Evolutionary conservation across 1,140 invertebrate genomes (phyloP), one percentile per base, ranked within the genome.

Genomic region (Drosophila bocqueti): DNA sequence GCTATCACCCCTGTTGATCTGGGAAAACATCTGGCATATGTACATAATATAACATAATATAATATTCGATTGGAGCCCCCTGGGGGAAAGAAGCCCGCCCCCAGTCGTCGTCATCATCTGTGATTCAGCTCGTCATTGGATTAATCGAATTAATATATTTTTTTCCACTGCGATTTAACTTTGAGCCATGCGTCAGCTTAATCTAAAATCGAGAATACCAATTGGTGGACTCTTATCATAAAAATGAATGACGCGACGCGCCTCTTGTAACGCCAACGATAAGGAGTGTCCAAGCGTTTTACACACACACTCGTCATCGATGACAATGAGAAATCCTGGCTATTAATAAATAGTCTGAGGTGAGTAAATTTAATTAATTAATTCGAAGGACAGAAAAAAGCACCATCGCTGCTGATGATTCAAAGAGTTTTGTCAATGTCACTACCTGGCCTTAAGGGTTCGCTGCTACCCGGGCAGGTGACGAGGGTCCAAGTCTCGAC

Each of bases 291-390:
- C 24, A n/a, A 54, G 31, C 18, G 2, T 42, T 42, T 38, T 38
- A 38, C 36, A 72, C 49, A 24, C 42, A 46, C 36, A 9, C 31
- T 72, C 67, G 69, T 73, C 67, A 73, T 38, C 40, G 45, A n/a
- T 42, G 68, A 38, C 64, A 29, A 57, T 49, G 42, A 72, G 34
- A 54, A 58, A 34, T 59, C 21, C 26, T 13, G 63, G 42, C 67
- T 50, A 72, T 59, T 49, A 73, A 73, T 73, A 71, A 68, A 24
- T 24, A 18, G 15, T 45, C 10, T 24, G 24, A 52, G 34, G 43
- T 55, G 24, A 36, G 36, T 29, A n/a, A 73, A 72, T 60, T 50
- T 50, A 73, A 74, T 74, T 73, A 73, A 73, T 45, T 71, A 59
- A 31, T 34, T 29, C n/a, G 54, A 26, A 40, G 54, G 38, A 16